phyloP scores from a whole-genome alignment of 1,140 invertebrate species.

The Ceratosolen fusciceps region DNA sequence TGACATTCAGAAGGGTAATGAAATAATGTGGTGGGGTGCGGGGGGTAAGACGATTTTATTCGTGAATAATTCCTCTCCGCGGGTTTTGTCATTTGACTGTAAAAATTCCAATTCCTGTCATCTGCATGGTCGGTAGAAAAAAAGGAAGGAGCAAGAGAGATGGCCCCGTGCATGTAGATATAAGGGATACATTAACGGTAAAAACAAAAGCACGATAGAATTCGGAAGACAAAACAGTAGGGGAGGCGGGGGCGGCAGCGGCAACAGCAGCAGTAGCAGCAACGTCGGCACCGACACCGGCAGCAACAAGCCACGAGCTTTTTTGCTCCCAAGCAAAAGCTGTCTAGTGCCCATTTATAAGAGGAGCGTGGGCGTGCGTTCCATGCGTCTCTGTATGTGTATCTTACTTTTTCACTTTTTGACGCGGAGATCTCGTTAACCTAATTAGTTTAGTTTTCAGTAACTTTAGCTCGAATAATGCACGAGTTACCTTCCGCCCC shows the following conservation, averaged over 20 bases:
- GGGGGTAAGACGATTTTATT: too few species aligned
- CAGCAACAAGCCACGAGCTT: too few species aligned
- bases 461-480: constrained; percentile 17
- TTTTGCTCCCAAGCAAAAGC: constrained; percentile 7
- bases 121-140: not conserved
- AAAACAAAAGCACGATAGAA: not conserved
- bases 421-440: constrained; percentile 30
- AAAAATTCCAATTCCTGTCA: not conserved
- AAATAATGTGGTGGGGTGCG: too few species aligned
- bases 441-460: constrained; percentile 46
- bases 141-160: not conserved
- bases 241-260: too few species aligned
- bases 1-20: too few species aligned
- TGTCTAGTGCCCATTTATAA: not conserved
- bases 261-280: too few species aligned
- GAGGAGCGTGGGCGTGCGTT: too few species aligned
- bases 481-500: not conserved
- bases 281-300: too few species aligned
- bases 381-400: not conserved
- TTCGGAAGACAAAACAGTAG: not conserved
- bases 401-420: constrained; percentile 8
- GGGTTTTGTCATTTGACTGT: not conserved
- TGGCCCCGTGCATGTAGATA: not conserved
- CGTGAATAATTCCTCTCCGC: too few species aligned
- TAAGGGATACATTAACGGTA: not conserved